phyloP scores from a whole-genome alignment of 37 sponge, comb jelly and placozoan species.

The Tethya wilhelma region DNA sequence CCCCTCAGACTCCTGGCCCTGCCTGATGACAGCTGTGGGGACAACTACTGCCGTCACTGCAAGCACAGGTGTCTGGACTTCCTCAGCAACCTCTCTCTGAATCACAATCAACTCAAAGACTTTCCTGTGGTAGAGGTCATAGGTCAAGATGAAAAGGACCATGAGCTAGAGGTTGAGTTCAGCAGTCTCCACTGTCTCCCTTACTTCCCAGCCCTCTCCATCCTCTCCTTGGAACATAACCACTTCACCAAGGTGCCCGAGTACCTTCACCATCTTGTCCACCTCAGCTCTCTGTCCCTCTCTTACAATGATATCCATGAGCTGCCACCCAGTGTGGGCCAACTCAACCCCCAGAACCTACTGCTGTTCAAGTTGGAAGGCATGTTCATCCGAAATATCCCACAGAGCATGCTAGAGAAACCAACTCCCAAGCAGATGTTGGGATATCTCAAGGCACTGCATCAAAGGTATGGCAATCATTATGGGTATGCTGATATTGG shows the following conservation, averaged over 20 bases:
- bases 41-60: conserved; percentile 39
- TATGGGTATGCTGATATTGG: neutral
- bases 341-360: conserved; percentile 40
- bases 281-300: conserved; percentile 58
- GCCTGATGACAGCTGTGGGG: neutral
- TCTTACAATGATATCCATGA: conserved; percentile 36
- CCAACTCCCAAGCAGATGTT: conserved; percentile 35
- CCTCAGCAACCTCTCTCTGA: conserved; percentile 49
- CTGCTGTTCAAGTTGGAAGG: conserved; percentile 56
- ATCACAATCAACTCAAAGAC: conserved; percentile 34
- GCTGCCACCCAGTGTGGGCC: conserved; percentile 68
- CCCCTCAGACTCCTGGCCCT: conserved; percentile 31
- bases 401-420: conserved; percentile 13
- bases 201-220: conserved; percentile 58
- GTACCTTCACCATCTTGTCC: conserved; percentile 34
- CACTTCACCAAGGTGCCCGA: conserved; percentile 28
- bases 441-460: conserved; percentile 55
- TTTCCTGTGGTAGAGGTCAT: conserved; percentile 38
- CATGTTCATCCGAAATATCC: conserved; percentile 39
- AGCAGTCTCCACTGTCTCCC: neutral
- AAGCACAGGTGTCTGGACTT: conserved; percentile 40
- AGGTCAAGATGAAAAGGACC: neutral
- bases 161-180: neutral
- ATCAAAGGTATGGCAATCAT: conserved; percentile 43
- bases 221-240: conserved; percentile 57